Evolutionary conservation across 2,797 vertebrate genomes (phyloP), one percentile per base, ranked within the genome.

Genomic region (Coranthus polyacanthus): DNA sequence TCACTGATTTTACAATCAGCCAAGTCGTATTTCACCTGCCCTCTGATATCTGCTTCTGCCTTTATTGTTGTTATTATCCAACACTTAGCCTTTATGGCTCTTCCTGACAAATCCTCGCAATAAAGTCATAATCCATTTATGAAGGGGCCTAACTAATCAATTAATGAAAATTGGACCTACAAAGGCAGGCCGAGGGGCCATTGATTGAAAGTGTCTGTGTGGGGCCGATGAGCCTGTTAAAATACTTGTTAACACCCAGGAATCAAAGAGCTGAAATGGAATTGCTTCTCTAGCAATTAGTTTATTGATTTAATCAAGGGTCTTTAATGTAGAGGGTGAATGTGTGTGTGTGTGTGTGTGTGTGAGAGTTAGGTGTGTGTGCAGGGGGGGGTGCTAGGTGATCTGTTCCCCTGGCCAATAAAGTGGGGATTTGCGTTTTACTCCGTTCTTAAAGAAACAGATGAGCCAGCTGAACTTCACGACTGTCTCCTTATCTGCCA

Each of bases 231-330:
- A 90, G 72, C 93, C 93, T 94, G 94, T 94, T 92, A 92, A 92
- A 91, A 90, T 94, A 95, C 93, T 94, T 91, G 92, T 93, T 94
- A 94, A 95, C 93, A 91, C 91, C 90, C 90, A 92, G 88, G 93
- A 95, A 94, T 94, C 94, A 95, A 94, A 95, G 95, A 90, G 93
- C 93, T 92, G 94, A 95, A 96, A 97, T 96, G 96, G 95, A 96
- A 96, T 96, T 95, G 93, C 95, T 95, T 95, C 95, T 96, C 94
- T 92, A 93, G 94, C 96, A 96, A 97, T 97, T 97, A 97, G 95
- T 95, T 97, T 97, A 97, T 97, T 97, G 96, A 97, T 97, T 97
- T 97, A 97, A 97, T 97, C 96, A 97, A 96, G 94, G 93, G 94
- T 95, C 96, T 97, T 97, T 96, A 96, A 96, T 97, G 96, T 95